Percentiles rank a stretch among this genome's conserved stretches.
phyloP scores from a whole-genome alignment of 2,888 invertebrate species.

The Dicycla oo region DNA sequence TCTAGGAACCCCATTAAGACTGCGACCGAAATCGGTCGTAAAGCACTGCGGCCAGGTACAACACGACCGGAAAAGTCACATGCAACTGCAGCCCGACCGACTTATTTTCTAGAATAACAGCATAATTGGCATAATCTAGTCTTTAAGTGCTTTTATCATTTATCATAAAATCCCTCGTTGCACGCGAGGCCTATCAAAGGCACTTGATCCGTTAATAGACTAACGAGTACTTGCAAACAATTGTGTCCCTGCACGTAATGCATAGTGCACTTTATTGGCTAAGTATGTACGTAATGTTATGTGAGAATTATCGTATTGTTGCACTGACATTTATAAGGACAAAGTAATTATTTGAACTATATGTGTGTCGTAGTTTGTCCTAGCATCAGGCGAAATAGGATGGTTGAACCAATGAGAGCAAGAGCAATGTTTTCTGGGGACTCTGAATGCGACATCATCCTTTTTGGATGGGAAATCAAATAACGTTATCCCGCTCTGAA shows the following conservation, averaged over 20 bases:
- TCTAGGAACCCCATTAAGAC: too few species aligned
- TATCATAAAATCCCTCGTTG: conserved; percentile 33
- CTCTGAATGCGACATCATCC: too few species aligned
- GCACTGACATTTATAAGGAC: conserved; percentile 2
- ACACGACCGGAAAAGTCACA: conserved; percentile 20
- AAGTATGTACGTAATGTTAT: not conserved
- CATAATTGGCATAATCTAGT: conserved; percentile 21
- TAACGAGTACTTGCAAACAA: conserved; percentile 42
- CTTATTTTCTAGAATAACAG: not conserved
- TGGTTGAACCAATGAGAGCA: too few species aligned
- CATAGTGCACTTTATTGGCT: conserved; percentile 24
- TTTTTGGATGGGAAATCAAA: too few species aligned
- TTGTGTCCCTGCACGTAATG: conserved; percentile 47
- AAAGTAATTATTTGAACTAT: not conserved
- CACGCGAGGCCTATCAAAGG: conserved; percentile 33
- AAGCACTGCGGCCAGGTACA: too few species aligned
- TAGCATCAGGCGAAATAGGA: not conserved
- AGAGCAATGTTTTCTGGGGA: too few species aligned
- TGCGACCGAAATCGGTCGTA: too few species aligned
- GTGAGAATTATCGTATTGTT: conserved; percentile 21
- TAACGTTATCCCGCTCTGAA: too few species aligned
- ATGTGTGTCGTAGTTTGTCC: too few species aligned
- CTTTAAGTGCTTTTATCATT: conserved; percentile 38
- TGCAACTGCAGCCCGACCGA: conserved; percentile 20
- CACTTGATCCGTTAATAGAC: conserved; percentile 48